Evolutionary conservation across 1,140 invertebrate species (phyloP).

Genomic region (Plectrocnemia conspersa): DNA sequence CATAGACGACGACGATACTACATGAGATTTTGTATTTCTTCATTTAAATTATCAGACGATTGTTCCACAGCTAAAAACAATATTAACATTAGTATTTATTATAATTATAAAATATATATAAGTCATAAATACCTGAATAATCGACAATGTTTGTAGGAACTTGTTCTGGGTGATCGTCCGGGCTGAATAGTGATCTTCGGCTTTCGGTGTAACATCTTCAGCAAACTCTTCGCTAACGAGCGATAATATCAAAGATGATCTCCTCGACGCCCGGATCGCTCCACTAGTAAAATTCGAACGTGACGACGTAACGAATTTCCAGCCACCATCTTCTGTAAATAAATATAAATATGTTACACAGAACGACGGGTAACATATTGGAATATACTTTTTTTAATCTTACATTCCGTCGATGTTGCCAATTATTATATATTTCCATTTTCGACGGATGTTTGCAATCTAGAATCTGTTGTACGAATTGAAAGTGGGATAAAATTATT

Average conservation of each 20-base stretch:
- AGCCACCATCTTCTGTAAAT: constrained; percentile 44
- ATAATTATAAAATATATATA: too few relatives aligned
- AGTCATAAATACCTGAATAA: constrained; percentile 82
- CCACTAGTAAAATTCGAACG: constrained; percentile 86
- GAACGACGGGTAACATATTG: too few relatives aligned
- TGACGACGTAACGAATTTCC: constrained; percentile 56
- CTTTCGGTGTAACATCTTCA: constrained; percentile 95
- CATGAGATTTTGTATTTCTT: constrained; percentile 91
- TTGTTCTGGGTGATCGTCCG: constrained; percentile 97
- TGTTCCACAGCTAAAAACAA: constrained; percentile 82
- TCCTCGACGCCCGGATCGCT: constrained; percentile 91
- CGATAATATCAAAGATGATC: constrained; percentile 94
- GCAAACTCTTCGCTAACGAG: constrained; percentile 97
- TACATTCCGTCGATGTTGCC: too few relatives aligned
- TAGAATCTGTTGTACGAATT: too few relatives aligned
- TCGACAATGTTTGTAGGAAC: constrained; percentile 98
- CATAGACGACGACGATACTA: constrained; percentile 97
- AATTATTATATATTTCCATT: too few relatives aligned
- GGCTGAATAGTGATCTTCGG: too few relatives aligned
- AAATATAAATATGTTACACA: too few relatives aligned
- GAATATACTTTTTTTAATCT: too few relatives aligned
- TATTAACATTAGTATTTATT: too few relatives aligned
- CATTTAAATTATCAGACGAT: constrained; percentile 75
- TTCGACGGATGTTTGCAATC: too few relatives aligned
- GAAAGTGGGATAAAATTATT: too few relatives aligned